Percentiles rank a stretch among this genome's conserved stretches.
These are phyloP conservation scores for Marmota monax DNA, from an alignment of 2,113 vertebrate species.

Conservation along the genomic window DNA sequence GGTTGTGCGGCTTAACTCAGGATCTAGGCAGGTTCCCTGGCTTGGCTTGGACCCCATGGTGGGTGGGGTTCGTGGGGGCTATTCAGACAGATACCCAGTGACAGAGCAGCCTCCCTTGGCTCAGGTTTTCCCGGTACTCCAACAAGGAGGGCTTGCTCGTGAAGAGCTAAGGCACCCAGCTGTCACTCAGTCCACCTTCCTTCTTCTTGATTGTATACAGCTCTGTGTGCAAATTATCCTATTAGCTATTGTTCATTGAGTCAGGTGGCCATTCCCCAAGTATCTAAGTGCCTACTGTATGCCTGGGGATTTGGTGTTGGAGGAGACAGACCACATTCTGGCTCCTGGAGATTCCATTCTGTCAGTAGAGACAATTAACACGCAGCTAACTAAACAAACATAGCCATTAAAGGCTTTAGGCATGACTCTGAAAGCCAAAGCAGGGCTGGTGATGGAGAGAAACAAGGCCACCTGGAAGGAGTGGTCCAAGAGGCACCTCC, in stretches of 20 bases:
- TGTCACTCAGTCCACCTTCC: neutral
- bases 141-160: neutral
- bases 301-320: neutral
- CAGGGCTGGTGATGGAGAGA: neutral
- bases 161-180: neutral
- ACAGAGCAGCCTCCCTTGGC: neutral
- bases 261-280: neutral
- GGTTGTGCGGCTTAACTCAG: too few species aligned
- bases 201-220: neutral
- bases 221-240: neutral
- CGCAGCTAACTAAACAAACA: neutral
- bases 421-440: neutral
- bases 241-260: neutral
- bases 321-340: conserved; percentile 9
- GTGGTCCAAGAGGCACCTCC: neutral
- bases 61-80: neutral
- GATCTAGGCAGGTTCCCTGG: too few species aligned
- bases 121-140: neutral
- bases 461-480: neutral
- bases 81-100: neutral
- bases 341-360: neutral
- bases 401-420: neutral
- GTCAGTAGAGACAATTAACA: neutral
- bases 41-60: too few species aligned
- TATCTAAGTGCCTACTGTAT: neutral